These are phyloP conservation scores for Ivindomyrus marchei DNA, from an alignment of 2,113 vertebrate genomes.

Conservation along the genomic window DNA sequence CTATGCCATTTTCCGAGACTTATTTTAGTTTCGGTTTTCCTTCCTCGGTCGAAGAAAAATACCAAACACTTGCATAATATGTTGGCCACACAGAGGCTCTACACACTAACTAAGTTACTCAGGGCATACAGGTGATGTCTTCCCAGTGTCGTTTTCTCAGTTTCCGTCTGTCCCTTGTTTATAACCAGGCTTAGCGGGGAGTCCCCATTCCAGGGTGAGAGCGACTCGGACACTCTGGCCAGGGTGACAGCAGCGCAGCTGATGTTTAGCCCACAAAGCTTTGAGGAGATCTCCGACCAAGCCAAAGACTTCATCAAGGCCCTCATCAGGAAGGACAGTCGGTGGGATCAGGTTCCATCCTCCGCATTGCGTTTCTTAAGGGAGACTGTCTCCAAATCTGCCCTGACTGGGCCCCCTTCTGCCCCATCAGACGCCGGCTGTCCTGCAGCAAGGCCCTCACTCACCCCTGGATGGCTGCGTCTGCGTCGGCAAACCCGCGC, in stretches of 20 bases:
- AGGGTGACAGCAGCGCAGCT: conserved; percentile 64
- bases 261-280: conserved; percentile 69
- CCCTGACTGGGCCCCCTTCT: not conserved
- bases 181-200: conserved; percentile 71
- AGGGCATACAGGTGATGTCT: too few species aligned
- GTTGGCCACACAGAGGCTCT: not conserved
- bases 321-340: conserved; percentile 64
- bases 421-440: conserved; percentile 54
- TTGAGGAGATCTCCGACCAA: conserved; percentile 66
- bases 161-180: not conserved
- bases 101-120: not conserved
- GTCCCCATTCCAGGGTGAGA: conserved; percentile 75
- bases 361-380: not conserved
- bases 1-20: not conserved
- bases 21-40: not conserved
- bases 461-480: conserved; percentile 72
- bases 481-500: conserved; percentile 39
- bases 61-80: not conserved
- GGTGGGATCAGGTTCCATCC: conserved; percentile 41
- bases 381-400: not conserved
- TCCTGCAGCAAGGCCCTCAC: conserved; percentile 59
- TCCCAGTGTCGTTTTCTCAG: not conserved
- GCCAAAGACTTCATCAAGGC: conserved; percentile 76
- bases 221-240: conserved; percentile 62
- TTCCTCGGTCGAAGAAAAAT: not conserved